Percentiles rank a stretch among this genome's conserved stretches.
Conservation (phyloP, 2,888 invertebrate species). For the Nebria brevicollis region DNA sequence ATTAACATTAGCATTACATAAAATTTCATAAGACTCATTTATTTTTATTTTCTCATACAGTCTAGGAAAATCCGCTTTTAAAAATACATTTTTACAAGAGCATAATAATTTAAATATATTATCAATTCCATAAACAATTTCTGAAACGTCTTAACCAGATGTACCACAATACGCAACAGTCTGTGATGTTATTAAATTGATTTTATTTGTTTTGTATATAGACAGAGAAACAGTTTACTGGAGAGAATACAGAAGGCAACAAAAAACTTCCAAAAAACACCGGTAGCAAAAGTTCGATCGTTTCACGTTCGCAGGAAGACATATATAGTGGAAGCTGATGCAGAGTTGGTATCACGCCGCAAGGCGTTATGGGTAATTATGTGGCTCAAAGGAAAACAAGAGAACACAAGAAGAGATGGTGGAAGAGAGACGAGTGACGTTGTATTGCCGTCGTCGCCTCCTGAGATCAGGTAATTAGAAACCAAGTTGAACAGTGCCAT, state of each 20-base stretch:
- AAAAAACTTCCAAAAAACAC: neutral
- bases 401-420: constrained; percentile 48
- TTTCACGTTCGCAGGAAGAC: neutral
- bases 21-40: neutral
- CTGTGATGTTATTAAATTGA: no score
- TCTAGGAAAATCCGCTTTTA: neutral
- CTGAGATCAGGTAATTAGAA: constrained; percentile 56
- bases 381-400: constrained; percentile 58
- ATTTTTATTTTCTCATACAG: neutral
- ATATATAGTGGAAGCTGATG: neutral
- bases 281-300: neutral
- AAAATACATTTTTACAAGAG: no score
- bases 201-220: no score
- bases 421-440: constrained; percentile 7
- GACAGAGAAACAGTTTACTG: no score
- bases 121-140: no score
- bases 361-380: constrained; percentile 59
- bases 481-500: constrained; percentile 50
- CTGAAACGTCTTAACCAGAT: no score
- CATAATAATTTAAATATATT: no score
- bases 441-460: constrained; percentile 35
- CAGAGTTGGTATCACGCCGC: constrained; percentile 48
- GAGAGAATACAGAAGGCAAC: neutral
- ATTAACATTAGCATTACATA: neutral
- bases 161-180: no score